A percentile compares a stretch with the other conserved stretches of the same genome.
phyloP scores from a whole-genome alignment of 1,140 invertebrate genomes.

The Prorops nasuta region DNA sequence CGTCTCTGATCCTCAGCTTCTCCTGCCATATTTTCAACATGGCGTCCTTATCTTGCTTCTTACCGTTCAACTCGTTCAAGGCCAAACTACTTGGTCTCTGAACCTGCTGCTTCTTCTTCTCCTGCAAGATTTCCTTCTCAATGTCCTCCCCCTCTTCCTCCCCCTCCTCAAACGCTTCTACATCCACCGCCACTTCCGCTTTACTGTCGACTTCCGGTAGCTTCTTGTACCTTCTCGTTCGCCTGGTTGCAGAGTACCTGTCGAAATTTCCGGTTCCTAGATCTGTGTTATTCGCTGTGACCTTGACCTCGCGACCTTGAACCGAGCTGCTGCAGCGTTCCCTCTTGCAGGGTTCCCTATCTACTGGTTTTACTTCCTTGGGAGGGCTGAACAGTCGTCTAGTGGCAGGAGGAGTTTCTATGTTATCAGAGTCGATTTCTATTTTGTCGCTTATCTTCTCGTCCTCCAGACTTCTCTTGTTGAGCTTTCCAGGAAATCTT shows the following conservation, averaged over 20 bases:
- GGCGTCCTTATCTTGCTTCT: conserved; percentile 25
- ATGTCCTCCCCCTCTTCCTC: conserved; percentile 61
- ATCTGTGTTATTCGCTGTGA: conserved; percentile 31
- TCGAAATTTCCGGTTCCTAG: conserved; percentile 72
- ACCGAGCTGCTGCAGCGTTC: conserved; percentile 45
- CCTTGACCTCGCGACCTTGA: conserved; percentile 37
- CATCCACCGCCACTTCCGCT: conserved; percentile 20
- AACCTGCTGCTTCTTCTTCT: conserved; percentile 36
- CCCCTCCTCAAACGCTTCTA: too few species aligned
- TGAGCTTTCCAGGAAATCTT: conserved; percentile 31
- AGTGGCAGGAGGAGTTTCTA: conserved; percentile 82
- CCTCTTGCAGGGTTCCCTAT: conserved; percentile 52
- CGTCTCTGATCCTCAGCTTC: conserved; percentile 42
- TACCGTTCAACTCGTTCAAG: conserved; percentile 18
- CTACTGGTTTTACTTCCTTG: conserved; percentile 60
- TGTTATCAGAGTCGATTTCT: conserved; percentile 87
- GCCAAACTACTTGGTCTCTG: conserved; percentile 43
- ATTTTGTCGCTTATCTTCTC: conserved; percentile 67
- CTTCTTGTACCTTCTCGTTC: conserved; percentile 80
- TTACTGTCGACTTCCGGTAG: conserved; percentile 61
- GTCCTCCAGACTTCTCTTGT: conserved; percentile 34
- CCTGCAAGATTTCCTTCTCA: conserved; percentile 62
- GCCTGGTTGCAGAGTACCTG: conserved; percentile 74
- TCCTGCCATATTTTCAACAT: conserved; percentile 49
- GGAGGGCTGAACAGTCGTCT: conserved; percentile 68